Conservation (phyloP, 2,113 vertebrate genomes). For the Phycodurus eques region DNA sequence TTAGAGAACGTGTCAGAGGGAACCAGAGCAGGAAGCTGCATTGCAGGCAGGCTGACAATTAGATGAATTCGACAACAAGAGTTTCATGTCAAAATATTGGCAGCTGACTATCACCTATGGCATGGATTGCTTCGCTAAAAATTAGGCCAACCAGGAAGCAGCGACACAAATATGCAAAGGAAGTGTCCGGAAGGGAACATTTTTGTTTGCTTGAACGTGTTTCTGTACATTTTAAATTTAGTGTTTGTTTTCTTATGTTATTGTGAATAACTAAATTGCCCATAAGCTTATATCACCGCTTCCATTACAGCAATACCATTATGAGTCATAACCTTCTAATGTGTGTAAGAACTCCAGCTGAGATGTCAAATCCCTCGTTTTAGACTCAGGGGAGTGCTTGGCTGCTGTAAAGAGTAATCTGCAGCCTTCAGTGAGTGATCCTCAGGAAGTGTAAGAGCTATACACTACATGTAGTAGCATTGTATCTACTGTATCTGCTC, state of each 20-base stretch:
- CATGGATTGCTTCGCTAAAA: slow-evolving; percentile 24
- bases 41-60: slow-evolving; percentile 39
- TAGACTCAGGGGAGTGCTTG: slow-evolving; percentile 45
- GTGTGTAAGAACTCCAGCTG: slow-evolving; percentile 30
- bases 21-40: slow-evolving; percentile 16
- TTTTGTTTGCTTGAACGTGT: neutral
- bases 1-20: slow-evolving; percentile 30
- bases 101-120: neutral
- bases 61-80: slow-evolving; percentile 40
- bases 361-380: slow-evolving; percentile 51
- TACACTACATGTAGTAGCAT: slow-evolving; percentile 34
- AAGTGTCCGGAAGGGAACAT: neutral
- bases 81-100: slow-evolving; percentile 42
- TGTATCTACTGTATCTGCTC: slow-evolving; percentile 30
- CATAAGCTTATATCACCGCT: slow-evolving; percentile 1
- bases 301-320: slow-evolving; percentile 7
- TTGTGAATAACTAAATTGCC: slow-evolving; percentile 17
- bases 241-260: neutral
- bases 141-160: slow-evolving; percentile 1
- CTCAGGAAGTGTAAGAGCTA: slow-evolving; percentile 41
- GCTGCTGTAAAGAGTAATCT: slow-evolving; percentile 58
- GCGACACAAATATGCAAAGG: neutral
- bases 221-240: neutral
- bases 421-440: slow-evolving; percentile 27
- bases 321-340: slow-evolving; percentile 35